These are phyloP conservation scores for Athalia rosae DNA, from an alignment of 2,888 invertebrate species.

Conservation along the genomic window DNA sequence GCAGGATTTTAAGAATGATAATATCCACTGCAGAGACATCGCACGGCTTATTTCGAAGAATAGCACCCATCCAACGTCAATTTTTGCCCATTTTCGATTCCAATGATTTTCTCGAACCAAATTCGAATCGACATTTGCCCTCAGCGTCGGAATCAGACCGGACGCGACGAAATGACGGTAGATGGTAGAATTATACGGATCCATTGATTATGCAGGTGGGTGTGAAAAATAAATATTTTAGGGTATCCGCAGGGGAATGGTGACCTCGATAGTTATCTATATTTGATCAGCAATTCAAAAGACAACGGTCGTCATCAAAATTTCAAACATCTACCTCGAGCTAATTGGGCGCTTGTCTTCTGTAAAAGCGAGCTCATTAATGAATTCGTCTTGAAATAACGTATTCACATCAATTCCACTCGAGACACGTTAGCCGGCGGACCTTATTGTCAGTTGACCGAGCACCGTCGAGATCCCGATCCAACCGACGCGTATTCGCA, in stretches of 20 bases:
- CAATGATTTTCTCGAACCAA: not conserved
- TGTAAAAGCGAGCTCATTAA: slow-evolving; percentile 13
- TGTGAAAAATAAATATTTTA: no score
- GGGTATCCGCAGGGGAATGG: not conserved
- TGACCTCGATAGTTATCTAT: not conserved
- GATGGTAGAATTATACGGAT: not conserved
- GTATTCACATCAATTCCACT: not conserved
- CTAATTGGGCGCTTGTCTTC: slow-evolving; percentile 26
- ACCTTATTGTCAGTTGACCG: slow-evolving; percentile 21
- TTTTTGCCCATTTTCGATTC: slow-evolving; percentile 2
- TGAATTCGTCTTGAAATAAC: slow-evolving; percentile 3
- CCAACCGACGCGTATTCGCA: not conserved
- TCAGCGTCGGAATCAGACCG: not conserved
- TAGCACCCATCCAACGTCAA: slow-evolving; percentile 23
- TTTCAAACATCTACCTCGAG: slow-evolving; percentile 5
- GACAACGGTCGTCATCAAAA: not conserved
- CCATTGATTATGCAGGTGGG: no score
- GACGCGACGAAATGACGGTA: not conserved
- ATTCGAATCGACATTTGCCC: not conserved
- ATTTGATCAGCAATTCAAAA: not conserved
- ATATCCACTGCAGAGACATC: slow-evolving; percentile 17
- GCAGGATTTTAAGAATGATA: slow-evolving; percentile 20
- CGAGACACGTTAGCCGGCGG: slow-evolving; percentile 33
- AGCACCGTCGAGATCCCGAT: slow-evolving; percentile 30
- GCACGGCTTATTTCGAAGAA: slow-evolving; percentile 27